These are phyloP conservation scores for Sphaeramia orbicularis DNA, from an alignment of 2,797 vertebrate species.

Conservation along the genomic window DNA sequence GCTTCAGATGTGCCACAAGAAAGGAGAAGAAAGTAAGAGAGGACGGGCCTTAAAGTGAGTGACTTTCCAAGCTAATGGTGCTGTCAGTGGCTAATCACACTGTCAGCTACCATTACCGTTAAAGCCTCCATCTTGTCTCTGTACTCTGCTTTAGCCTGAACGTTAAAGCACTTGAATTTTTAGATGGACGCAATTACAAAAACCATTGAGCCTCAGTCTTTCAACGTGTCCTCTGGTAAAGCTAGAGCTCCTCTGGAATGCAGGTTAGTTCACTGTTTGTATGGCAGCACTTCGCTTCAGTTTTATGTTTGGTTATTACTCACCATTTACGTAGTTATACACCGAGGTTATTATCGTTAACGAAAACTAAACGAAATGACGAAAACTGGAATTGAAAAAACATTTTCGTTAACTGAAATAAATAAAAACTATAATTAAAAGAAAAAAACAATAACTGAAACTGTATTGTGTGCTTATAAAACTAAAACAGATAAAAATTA, in stretches of 20 bases:
- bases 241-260: constrained; percentile 1
- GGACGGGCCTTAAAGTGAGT: constrained; percentile 61
- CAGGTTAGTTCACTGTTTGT: neutral
- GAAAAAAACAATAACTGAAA: too few species aligned
- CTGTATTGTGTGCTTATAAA: too few species aligned
- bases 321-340: too few species aligned
- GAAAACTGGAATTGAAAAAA: too few species aligned
- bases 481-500: too few species aligned
- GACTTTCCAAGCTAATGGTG: constrained; percentile 73
- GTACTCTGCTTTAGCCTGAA: constrained; percentile 55
- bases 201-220: neutral
- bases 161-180: constrained; percentile 73
- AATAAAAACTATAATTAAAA: too few species aligned
- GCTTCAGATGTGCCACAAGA: constrained; percentile 55
- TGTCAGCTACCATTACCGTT: constrained; percentile 83
- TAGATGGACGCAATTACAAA: constrained; percentile 67
- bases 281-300: too few species aligned
- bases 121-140: constrained; percentile 71
- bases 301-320: too few species aligned
- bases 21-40: constrained; percentile 51
- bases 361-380: too few species aligned
- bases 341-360: too few species aligned
- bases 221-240: constrained; percentile 14
- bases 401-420: too few species aligned
- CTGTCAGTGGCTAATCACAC: constrained; percentile 84